Conservation (phyloP, 2,113 vertebrate genomes). For the Electrona antarctica region DNA sequence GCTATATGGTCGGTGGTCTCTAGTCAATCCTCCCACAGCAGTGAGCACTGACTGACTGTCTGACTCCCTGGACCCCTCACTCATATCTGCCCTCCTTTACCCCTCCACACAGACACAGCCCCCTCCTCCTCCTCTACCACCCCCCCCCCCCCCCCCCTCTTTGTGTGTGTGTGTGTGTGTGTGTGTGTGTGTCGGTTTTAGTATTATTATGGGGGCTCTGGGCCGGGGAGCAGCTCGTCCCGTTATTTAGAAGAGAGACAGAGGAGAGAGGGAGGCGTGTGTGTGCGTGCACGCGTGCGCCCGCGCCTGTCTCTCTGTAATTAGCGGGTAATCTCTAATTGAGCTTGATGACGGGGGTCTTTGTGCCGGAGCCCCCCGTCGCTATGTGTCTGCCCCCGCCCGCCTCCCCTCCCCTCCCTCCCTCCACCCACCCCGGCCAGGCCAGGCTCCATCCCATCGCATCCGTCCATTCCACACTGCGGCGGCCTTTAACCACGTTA, state of each 20-base stretch:
- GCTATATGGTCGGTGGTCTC: conserved; percentile 43
- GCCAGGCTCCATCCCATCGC: too few relatives aligned
- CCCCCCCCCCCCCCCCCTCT: conserved; percentile 45
- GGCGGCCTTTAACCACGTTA: conserved; percentile 56
- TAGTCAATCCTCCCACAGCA: conserved; percentile 73
- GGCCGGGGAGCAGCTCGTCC: too few relatives aligned
- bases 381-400: conserved; percentile 57
- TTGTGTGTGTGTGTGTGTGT: conserved; percentile 22
- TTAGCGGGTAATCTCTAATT: conserved; percentile 78
- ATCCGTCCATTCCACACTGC: conserved; percentile 41
- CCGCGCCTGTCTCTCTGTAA: conserved; percentile 55
- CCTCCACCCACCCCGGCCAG: too few relatives aligned
- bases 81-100: background rate
- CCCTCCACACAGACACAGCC: conserved; percentile 31
- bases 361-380: conserved; percentile 44
- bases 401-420: conserved; percentile 7
- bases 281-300: background rate
- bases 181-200: conserved; percentile 3
- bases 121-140: conserved; percentile 35
- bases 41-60: conserved; percentile 45
- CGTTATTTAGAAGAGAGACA: too few relatives aligned
- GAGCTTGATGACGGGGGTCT: conserved; percentile 61
- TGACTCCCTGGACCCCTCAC: conserved; percentile 33
- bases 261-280: conserved; percentile 4
- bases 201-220: too few relatives aligned